Percentiles rank a stretch among this genome's conserved stretches.
Evolutionary conservation across 2,888 invertebrate genomes (phyloP).

Genomic region (Phyllotreta cruciferae): DNA sequence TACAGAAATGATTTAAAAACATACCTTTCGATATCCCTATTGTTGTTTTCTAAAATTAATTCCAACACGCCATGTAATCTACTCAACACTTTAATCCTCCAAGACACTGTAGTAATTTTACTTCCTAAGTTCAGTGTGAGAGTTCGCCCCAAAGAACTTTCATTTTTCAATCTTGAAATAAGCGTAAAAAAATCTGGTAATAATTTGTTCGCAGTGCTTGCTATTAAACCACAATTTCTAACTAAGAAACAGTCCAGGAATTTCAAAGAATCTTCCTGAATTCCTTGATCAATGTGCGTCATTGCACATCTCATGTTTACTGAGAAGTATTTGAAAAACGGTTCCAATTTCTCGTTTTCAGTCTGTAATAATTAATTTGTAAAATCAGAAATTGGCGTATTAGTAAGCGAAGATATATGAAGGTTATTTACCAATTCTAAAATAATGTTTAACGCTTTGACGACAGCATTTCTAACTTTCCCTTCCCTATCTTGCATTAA

Average conservation of each 20-base stretch:
- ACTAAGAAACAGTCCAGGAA: conserved; percentile 79
- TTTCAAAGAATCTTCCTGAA: conserved; percentile 84
- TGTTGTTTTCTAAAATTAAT: conserved; percentile 41
- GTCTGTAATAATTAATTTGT: conserved; percentile 57
- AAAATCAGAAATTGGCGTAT: too few species aligned
- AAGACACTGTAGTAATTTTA: conserved; percentile 77
- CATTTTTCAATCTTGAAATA: conserved; percentile 76
- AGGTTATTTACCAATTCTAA: conserved; percentile 53
- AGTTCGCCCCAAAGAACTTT: conserved; percentile 71
- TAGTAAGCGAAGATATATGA: too few species aligned
- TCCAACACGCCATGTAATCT: conserved; percentile 71
- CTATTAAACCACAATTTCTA: conserved; percentile 71
- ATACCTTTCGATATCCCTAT: conserved; percentile 4
- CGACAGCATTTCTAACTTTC: conserved; percentile 65
- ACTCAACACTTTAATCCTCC: conserved; percentile 78
- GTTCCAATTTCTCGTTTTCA: conserved; percentile 65
- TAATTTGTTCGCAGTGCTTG: conserved; percentile 72
- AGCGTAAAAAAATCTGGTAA: conserved; percentile 83
- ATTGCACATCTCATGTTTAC: conserved; percentile 87
- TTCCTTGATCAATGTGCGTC: conserved; percentile 82
- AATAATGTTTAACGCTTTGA: conserved; percentile 65
- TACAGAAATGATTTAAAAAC: conserved; percentile 4
- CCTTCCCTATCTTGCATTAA: conserved; percentile 77
- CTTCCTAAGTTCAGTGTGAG: conserved; percentile 74
- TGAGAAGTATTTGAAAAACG: conserved; percentile 79